These are phyloP conservation scores for Eupristina koningsbergeri DNA, from an alignment of 1,140 invertebrate genomes.

Conservation along the genomic window DNA sequence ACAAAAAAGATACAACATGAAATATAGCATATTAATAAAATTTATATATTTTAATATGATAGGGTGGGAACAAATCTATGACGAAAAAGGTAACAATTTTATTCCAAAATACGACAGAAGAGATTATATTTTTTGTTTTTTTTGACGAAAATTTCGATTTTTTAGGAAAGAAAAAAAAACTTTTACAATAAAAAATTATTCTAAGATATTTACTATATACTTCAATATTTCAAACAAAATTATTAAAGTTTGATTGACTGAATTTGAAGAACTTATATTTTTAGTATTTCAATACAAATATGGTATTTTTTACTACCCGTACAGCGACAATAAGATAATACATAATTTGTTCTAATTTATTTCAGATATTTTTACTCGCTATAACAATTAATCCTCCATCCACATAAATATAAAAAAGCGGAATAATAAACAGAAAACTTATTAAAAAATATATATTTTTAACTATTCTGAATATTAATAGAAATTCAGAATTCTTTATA, in stretches of 20 bases:
- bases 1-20: no score
- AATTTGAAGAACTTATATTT: background rate
- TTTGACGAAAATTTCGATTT: background rate
- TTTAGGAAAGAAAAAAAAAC: background rate
- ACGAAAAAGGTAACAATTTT: background rate
- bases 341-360: background rate
- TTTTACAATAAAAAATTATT: background rate
- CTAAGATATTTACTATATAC: background rate
- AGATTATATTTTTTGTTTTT: no score
- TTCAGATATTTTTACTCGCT: background rate
- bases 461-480: no score
- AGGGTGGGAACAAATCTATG: no score
- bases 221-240: constrained; percentile 7
- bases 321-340: constrained; percentile 11
- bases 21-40: no score
- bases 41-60: no score
- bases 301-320: background rate
- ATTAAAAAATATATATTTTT: no score
- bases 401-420: no score
- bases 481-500: no score
- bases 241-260: constrained; percentile 37
- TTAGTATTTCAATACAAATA: constrained; percentile 7
- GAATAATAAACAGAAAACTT: no score
- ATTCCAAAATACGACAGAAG: background rate
- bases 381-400: no score